phyloP scores from a whole-genome alignment of 2,797 vertebrate species.

The Odontamblyopus rebecca region DNA sequence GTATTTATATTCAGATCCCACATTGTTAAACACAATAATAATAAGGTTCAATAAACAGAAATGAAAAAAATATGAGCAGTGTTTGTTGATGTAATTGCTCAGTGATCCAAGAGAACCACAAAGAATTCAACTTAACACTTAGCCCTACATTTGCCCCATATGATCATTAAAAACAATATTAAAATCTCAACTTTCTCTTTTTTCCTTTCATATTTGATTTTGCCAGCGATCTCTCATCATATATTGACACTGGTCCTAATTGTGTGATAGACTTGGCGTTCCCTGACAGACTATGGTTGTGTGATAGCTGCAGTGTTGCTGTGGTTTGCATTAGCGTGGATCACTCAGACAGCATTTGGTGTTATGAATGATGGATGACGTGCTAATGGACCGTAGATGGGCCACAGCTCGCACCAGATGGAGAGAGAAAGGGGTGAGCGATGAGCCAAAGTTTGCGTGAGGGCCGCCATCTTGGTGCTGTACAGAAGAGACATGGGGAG shows the following conservation, averaged over 20 bases:
- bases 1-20: no score
- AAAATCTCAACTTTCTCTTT: neutral
- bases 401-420: constrained; percentile 45
- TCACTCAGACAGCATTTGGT: constrained; percentile 28
- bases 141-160: no score
- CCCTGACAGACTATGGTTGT: constrained; percentile 10
- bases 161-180: no score
- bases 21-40: no score
- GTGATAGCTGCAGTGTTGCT: constrained; percentile 20
- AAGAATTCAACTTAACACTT: no score
- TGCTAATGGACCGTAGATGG: constrained; percentile 50
- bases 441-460: constrained; percentile 37
- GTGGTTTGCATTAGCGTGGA: constrained; percentile 23
- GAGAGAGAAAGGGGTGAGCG: constrained; percentile 32
- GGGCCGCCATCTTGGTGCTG: constrained; percentile 28
- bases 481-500: constrained; percentile 42
- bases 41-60: no score
- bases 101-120: no score
- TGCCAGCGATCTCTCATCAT: neutral
- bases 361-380: constrained; percentile 44
- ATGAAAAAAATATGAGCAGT: no score
- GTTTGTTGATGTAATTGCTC: no score
- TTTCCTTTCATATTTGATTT: neutral
- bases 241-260: neutral
- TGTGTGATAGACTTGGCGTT: constrained; percentile 35